Base-by-base conservation (phyloP, 2,888 invertebrate species). In the Cephus pygmeus region DNA sequence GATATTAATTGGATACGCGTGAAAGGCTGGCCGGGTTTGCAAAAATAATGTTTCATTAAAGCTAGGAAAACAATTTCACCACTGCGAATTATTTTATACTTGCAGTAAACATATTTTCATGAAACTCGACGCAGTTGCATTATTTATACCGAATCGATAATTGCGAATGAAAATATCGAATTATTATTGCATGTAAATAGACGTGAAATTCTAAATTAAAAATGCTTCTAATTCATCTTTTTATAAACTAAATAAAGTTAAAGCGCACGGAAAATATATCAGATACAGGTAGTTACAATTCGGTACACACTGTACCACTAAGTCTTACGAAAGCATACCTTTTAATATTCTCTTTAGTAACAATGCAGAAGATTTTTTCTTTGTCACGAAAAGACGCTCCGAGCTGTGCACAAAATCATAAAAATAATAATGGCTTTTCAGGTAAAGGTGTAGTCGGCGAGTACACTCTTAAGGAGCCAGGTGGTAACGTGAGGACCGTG, bases 381-480 rank as follows among this genome's bases (percentile, higher is more conserved):
- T 71, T 23, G 1, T 23, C 6, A 33, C 9, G 1, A 4, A 71
- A 71, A 11, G 31, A 23, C 6, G 12, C 31, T 12, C 31, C 12
- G 4, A 71, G 4, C 12, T 31, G 6, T 2, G 23, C 71, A 12
- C 12, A 12, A 23, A 31, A 34, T 31, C 9, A 15, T 34, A 11
- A 30, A 31, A 12, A 12, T 33, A 0, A 31, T 11, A 12, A 71
- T 71, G 31, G 4, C 3, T 34, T 34, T 71, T 95, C 95, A 88
- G 96, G 96, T 6, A 95, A 96, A 88, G 94, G 94, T 15, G 96
- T 96, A 34, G 94, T 94, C 92, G 96, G 96, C 89, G 93, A 93
- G 31, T 94, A 94, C 87, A 94, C 94, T 81, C 92, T 95, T 12
- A 92, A 94, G 40, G 95, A 95, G 85, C 94, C 95, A 15, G 94